Base-by-base conservation (phyloP, 2,113 vertebrate genomes). In the Strigops habroptila region DNA sequence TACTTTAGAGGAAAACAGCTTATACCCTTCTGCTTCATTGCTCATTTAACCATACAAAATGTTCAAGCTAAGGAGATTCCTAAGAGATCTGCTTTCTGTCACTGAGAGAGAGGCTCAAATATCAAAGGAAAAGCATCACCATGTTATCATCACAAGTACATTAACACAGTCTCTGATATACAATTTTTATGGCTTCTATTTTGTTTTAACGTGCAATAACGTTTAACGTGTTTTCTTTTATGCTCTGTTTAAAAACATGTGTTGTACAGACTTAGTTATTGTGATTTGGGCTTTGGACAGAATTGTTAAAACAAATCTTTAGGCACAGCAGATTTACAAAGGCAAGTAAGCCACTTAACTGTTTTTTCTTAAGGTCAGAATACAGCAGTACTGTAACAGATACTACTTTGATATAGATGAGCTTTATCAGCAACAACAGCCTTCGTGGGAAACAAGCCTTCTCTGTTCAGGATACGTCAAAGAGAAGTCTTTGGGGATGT, bases 391-490 rank as follows among this genome's bases (percentile, higher is more conserved):
- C 33, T 0, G 1, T 91, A 73, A 91, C 73, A 89, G 93, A 92
- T 90, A 91, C 49, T 63, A 37, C 62, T 79, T 78, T n/a, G 94
- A 91, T 87, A 94, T 2, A 87, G 67, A 80, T 1, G 39, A 91
- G 82, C 86, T 94, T 91, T 92, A 92, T 87, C 96, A 91, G 87
- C 91, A 95, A 49, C 77, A 92, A 68, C 81, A 90, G 89, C 55
- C 78, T 91, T 85, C 0, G 0, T 87, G 91, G 78, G 84, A 95
- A 95, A 95, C 81, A 95, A 95, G 63, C 12, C 6, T 46, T 43
- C 78, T 73, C 81, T 92, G 91, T 92, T 90, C 59, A 76, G 59
- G 70, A 73, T 37, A 85, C 4, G 24, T 87, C 93, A 95, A 69
- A 89, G 87, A 92, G 81, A 87, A 92, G 33, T 53, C 94, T 94